Evolutionary conservation across 2,888 invertebrate species (phyloP).

Genomic region (Lasioglossum zephyrum): DNA sequence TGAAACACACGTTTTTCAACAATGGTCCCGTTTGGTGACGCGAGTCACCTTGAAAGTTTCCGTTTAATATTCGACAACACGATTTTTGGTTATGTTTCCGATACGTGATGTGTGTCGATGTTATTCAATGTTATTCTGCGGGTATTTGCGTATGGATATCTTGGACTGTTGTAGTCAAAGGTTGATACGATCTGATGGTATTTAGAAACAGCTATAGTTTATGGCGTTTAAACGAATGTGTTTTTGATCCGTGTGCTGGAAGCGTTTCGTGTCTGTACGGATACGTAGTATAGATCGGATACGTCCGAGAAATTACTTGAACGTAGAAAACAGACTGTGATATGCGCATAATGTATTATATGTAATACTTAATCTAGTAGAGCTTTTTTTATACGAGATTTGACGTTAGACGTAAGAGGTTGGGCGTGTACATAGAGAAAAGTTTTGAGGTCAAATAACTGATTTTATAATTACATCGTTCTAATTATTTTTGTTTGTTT

Average conservation of each 20-base stretch:
- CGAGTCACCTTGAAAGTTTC: conserved; percentile 24
- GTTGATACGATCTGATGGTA: too few relatives aligned
- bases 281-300: neutral
- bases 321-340: conserved; percentile 1
- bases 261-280: neutral
- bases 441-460: neutral
- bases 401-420: neutral
- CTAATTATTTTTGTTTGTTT: neutral
- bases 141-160: too few relatives aligned
- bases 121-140: too few relatives aligned
- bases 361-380: conserved; percentile 8
- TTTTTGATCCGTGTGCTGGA: too few relatives aligned
- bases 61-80: too few relatives aligned
- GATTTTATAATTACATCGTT: neutral
- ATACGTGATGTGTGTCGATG: too few relatives aligned
- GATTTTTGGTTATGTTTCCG: too few relatives aligned
- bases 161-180: too few relatives aligned
- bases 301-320: neutral
- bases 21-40: conserved; percentile 73
- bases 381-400: neutral
- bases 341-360: conserved; percentile 12
- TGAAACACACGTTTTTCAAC: neutral
- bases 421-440: neutral
- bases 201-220: too few relatives aligned
- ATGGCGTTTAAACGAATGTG: too few relatives aligned